Conservation (phyloP, 2,797 vertebrate species). For the Heteromormyrus szaboi region DNA sequence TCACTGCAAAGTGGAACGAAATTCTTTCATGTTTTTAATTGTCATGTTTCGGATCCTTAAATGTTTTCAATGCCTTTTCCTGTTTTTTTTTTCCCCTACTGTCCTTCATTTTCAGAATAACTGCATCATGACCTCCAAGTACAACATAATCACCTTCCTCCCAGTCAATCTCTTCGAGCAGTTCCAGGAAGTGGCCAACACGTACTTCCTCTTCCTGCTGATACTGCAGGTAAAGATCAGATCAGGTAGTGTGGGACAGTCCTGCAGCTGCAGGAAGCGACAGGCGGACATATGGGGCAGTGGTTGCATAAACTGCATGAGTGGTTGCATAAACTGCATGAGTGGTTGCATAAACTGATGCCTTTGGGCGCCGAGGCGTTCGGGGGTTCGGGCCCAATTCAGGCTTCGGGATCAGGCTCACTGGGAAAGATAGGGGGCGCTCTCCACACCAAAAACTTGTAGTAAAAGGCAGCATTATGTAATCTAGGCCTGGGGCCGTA, state of each 20-base stretch:
- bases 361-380: neutral
- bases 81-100: neutral
- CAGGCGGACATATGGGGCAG: neutral
- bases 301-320: neutral
- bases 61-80: neutral
- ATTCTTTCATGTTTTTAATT: neutral
- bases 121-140: slow-evolving; percentile 94
- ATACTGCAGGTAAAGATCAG: slow-evolving; percentile 76
- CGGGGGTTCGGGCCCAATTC: neutral
- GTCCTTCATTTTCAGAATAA: slow-evolving; percentile 64
- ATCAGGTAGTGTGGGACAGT: neutral
- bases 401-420: neutral
- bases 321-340: neutral
- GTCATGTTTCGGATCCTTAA: neutral
- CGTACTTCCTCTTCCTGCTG: slow-evolving; percentile 93
- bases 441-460: neutral
- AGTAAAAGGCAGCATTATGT: neutral
- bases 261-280: neutral
- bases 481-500: neutral
- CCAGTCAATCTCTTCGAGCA: slow-evolving; percentile 95
- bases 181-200: slow-evolving; percentile 96
- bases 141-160: slow-evolving; percentile 88
- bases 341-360: too few species aligned
- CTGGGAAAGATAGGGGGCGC: neutral
- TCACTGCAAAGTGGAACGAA: neutral